Evolutionary conservation across 2,888 invertebrate genomes (phyloP).

Genomic region (Ommatoiulus sabulosus): DNA sequence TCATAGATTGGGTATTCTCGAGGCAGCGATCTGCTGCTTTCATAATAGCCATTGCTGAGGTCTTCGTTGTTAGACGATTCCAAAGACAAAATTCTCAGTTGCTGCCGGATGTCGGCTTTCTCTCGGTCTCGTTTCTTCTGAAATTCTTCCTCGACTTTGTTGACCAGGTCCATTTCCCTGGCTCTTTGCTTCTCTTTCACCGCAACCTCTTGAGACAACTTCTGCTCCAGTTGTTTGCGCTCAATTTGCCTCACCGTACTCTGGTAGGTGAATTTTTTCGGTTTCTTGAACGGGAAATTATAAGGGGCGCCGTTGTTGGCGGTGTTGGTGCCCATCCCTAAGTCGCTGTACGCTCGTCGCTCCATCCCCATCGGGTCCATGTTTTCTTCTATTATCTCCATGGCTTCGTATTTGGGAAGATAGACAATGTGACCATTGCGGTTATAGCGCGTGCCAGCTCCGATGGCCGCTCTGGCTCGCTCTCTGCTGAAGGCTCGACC

Average conservation of each 20-base stretch:
- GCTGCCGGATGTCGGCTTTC: constrained; percentile 75
- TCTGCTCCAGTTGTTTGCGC: constrained; percentile 79
- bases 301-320: background rate
- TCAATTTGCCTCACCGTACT: constrained; percentile 86
- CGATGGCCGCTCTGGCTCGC: constrained; percentile 62
- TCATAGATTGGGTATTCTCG: constrained; percentile 50
- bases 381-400: constrained; percentile 58
- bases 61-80: constrained; percentile 65
- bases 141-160: constrained; percentile 85
- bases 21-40: constrained; percentile 40
- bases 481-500: constrained; percentile 52
- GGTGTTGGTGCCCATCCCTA: constrained; percentile 50
- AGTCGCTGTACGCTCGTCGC: constrained; percentile 54
- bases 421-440: constrained; percentile 78
- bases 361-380: constrained; percentile 5
- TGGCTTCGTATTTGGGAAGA: constrained; percentile 73
- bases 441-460: constrained; percentile 66
- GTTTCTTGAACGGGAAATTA: constrained; percentile 53
- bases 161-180: constrained; percentile 84
- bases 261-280: constrained; percentile 84
- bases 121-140: constrained; percentile 81
- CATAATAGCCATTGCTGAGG: background rate
- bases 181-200: constrained; percentile 75
- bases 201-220: constrained; percentile 81
- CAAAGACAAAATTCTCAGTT: constrained; percentile 78